Conservation (phyloP, 2,888 invertebrate species). For the Amiota mariae region DNA sequence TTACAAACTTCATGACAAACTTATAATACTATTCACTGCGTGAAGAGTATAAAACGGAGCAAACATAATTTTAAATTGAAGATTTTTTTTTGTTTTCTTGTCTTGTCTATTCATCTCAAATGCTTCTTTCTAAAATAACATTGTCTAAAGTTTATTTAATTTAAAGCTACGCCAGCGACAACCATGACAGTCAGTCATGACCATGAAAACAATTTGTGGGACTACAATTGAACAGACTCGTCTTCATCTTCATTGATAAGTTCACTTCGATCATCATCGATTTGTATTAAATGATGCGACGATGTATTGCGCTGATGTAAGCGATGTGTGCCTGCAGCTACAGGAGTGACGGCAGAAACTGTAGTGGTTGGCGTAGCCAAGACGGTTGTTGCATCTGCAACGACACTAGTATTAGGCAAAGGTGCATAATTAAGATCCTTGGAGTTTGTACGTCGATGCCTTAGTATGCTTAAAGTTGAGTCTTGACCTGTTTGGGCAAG, state of each 20-base stretch:
- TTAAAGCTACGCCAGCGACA: neutral
- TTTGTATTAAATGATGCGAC: slow-evolving; percentile 72
- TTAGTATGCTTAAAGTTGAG: slow-evolving; percentile 71
- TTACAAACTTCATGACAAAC: too few relatives aligned
- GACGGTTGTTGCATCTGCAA: slow-evolving; percentile 11
- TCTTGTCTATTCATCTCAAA: too few relatives aligned
- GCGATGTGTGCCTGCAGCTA: slow-evolving; percentile 32
- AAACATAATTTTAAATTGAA: too few relatives aligned
- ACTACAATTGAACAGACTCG: slow-evolving; percentile 53
- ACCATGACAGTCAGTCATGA: too few relatives aligned
- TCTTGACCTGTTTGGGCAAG: slow-evolving; percentile 42
- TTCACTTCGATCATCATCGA: slow-evolving; percentile 71
- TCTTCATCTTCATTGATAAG: slow-evolving; percentile 58
- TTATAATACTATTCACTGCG: too few relatives aligned
- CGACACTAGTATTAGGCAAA: slow-evolving; percentile 31
- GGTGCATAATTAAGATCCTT: slow-evolving; percentile 73
- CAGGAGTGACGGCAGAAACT: slow-evolving; percentile 20
- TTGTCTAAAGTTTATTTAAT: too few relatives aligned
- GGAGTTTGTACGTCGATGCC: slow-evolving; percentile 79
- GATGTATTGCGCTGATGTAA: slow-evolving; percentile 67
- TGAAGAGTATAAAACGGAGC: too few relatives aligned
- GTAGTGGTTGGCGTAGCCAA: neutral
- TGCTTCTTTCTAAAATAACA: too few relatives aligned
- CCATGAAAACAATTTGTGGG: neutral
- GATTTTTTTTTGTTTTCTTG: too few relatives aligned